Evolutionary conservation across 2,113 vertebrate species (phyloP).

Genomic region (Athene noctua): DNA sequence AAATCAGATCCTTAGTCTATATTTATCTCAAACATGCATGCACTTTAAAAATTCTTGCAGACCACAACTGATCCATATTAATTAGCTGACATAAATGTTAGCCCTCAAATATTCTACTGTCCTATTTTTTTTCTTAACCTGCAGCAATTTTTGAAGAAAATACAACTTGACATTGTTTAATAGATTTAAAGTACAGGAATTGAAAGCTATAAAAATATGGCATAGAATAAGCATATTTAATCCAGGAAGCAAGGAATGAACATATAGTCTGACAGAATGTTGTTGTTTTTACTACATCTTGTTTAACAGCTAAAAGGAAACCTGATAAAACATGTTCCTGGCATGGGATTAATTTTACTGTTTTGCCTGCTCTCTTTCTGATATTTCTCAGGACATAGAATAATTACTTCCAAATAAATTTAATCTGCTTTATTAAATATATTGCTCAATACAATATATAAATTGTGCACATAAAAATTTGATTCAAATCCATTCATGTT

Average conservation of each 20-base stretch:
- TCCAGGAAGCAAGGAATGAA: constrained; percentile 61
- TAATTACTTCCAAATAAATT: constrained; percentile 48
- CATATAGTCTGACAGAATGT: constrained; percentile 60
- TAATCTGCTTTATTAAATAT: constrained; percentile 39
- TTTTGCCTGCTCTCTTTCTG: constrained; percentile 34
- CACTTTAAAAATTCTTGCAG: constrained; percentile 56
- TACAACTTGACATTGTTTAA: constrained; percentile 69
- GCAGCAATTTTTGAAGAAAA: constrained; percentile 66
- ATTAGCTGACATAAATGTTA: constrained; percentile 69
- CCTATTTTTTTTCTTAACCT: constrained; percentile 64
- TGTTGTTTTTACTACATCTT: constrained; percentile 58
- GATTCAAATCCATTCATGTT: constrained; percentile 6
- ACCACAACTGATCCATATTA: constrained; percentile 68
- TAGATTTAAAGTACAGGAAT: constrained; percentile 70
- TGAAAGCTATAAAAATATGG: constrained; percentile 70
- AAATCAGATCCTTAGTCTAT: constrained; percentile 29
- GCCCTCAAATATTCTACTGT: constrained; percentile 50
- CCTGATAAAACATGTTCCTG: constrained; percentile 63
- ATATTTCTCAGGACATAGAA: constrained; percentile 37
- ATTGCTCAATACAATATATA: constrained; percentile 24
- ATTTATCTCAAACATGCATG: constrained; percentile 21
- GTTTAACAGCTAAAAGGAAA: constrained; percentile 59
- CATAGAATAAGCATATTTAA: constrained; percentile 62
- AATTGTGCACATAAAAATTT: not conserved
- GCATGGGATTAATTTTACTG: constrained; percentile 29